A percentile compares a stretch with the other conserved stretches of the same genome.
Evolutionary conservation across 2,113 vertebrate species (phyloP).

Genomic region (Solea solea): DNA sequence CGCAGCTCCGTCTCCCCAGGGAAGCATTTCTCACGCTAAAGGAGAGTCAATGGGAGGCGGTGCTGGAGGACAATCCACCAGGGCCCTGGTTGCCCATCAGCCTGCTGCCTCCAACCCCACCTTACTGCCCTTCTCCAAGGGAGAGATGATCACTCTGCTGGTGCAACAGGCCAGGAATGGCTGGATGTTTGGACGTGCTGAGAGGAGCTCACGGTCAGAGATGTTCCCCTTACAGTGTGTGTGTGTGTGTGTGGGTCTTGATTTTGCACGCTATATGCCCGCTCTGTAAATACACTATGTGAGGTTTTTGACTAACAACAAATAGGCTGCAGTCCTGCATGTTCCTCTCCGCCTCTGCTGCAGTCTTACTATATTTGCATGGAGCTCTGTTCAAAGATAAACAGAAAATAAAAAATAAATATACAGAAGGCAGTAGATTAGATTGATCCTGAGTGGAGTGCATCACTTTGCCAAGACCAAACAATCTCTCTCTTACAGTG

Average conservation of each 20-base stretch:
- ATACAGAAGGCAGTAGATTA: too few relatives aligned
- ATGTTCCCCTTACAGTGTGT: not conserved
- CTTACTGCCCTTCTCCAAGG: slow-evolving; percentile 84
- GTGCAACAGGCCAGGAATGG: slow-evolving; percentile 86
- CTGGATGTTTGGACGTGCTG: slow-evolving; percentile 90
- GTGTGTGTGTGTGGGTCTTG: too few relatives aligned
- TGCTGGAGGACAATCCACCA: slow-evolving; percentile 38
- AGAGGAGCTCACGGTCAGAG: slow-evolving; percentile 76
- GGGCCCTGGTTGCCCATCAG: slow-evolving; percentile 72
- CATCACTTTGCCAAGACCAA: too few relatives aligned
- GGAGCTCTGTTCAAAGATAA: too few relatives aligned
- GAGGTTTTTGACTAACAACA: not conserved
- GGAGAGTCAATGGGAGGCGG: slow-evolving; percentile 38
- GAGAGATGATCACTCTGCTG: slow-evolving; percentile 83
- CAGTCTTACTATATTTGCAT: too few relatives aligned
- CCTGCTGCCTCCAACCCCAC: slow-evolving; percentile 80
- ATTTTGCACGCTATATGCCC: too few relatives aligned
- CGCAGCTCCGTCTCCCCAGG: slow-evolving; percentile 79
- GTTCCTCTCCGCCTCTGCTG: too few relatives aligned
- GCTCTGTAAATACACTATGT: too few relatives aligned
- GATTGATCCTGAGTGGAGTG: too few relatives aligned
- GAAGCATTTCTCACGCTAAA: slow-evolving; percentile 31
- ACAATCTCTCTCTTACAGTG: too few relatives aligned
- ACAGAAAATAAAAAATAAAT: too few relatives aligned
- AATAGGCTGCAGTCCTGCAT: too few relatives aligned